phyloP scores from a whole-genome alignment of 2,888 invertebrate species.

The Unio pictorum region DNA sequence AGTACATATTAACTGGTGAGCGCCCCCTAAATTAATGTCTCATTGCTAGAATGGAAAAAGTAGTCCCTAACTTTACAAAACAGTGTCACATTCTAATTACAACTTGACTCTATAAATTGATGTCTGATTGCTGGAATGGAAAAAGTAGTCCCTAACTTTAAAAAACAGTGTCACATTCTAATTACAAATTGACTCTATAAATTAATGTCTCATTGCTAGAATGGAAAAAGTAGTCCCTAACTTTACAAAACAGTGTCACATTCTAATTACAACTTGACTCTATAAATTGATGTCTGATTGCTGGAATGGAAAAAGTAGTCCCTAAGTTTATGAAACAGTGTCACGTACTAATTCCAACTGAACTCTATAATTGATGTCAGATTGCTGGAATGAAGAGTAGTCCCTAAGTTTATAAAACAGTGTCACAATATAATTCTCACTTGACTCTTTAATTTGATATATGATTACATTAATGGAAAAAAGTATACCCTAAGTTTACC shows the following conservation, averaged over 20 bases:
- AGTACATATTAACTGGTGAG: too few species aligned
- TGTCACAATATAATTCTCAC: background rate
- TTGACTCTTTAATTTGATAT: background rate
- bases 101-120: background rate
- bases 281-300: too few species aligned
- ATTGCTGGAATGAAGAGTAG: background rate
- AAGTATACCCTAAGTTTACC: conserved; percentile 1
- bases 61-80: background rate
- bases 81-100: background rate
- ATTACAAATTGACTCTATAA: too few species aligned
- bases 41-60: background rate
- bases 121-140: conserved; percentile 70
- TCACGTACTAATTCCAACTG: background rate
- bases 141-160: conserved; percentile 2
- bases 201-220: conserved; percentile 71
- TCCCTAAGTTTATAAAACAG: background rate
- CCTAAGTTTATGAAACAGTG: background rate
- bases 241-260: too few species aligned
- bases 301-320: background rate
- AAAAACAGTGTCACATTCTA: background rate
- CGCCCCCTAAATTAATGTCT: too few species aligned
- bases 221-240: conserved; percentile 5
- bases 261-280: too few species aligned
- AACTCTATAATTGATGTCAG: too few species aligned
- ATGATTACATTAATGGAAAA: conserved; percentile 70